Evolutionary conservation across 2,113 vertebrate genomes (phyloP), one percentile per base, ranked within the genome.

Genomic region (Charina bottae): DNA sequence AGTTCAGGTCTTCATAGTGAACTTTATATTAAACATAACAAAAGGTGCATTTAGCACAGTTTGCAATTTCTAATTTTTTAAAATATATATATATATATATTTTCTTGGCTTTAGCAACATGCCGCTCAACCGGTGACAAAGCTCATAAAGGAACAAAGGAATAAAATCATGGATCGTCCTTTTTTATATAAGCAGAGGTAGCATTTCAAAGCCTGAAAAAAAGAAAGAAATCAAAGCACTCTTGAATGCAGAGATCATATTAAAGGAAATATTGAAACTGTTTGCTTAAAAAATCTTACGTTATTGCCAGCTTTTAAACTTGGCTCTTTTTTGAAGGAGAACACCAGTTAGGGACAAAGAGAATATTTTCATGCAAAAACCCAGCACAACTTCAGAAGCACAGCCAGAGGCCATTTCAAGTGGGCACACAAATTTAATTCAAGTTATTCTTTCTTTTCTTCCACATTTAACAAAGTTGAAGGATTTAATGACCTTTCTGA

Each of bases 321-420:
- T 97, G 94, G 94, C 97, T 98, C 97, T 97, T 97, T 98, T 98
- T 98, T 98, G 98, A 98, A 98, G 97, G 96, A 97, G 96, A 97
- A 97, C 97, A 97, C 97, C 97, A 97, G 97, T 97, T 97, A 97
- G 97, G 97, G 97, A 98, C 98, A 98, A 98, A 98, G 97, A 97
- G 98, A 98, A 98, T 97, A 98, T 98, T 98, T 98, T 98, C 97
- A 98, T 98, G 98, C 97, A 98, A 98, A 98, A 98, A 98, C 97
- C 97, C 96, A 97, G 97, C 96, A 97, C 96, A 97, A 97, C 97
- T 97, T 98, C 97, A 98, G 97, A 98, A 95, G 98, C 98, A 98
- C 98, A 98, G 98, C 96, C 97, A 98, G 98, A 98, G 97, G 96
- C 97, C 97, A 97, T 98, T 98, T 98, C 98, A 98, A 98, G 97